A percentile compares a stretch with the other conserved stretches of the same genome.
These are phyloP conservation scores for Smittia sp. DNA, from an alignment of 2,888 invertebrate species.

Conservation along the genomic window DNA sequence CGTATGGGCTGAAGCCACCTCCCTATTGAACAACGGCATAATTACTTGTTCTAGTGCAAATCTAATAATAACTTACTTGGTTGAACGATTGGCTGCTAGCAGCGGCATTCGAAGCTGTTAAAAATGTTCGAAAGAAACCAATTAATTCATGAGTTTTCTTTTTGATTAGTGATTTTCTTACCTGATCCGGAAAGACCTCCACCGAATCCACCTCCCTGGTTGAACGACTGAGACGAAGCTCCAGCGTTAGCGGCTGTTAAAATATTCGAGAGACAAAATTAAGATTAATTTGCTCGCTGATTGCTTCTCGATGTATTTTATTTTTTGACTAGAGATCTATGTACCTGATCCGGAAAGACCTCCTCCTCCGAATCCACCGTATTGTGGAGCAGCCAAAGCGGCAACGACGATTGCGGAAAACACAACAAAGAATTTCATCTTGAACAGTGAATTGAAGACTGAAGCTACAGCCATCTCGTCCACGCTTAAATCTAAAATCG, in stretches of 20 bases:
- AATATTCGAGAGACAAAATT: no score
- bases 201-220: background rate
- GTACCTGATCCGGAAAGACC: no score
- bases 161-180: no score
- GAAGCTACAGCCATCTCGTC: no score
- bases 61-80: background rate
- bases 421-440: slow-evolving; percentile 24
- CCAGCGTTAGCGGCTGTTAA: slow-evolving; percentile 11
- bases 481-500: no score
- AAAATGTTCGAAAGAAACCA: no score
- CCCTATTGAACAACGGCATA: background rate
- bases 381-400: background rate
- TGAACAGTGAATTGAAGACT: background rate
- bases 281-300: no score
- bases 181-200: background rate
- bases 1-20: background rate
- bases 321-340: no score
- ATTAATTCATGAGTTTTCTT: no score
- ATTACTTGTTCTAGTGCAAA: background rate
- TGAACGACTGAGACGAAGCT: background rate
- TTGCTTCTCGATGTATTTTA: no score
- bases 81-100: slow-evolving; percentile 11
- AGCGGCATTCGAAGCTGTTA: background rate
- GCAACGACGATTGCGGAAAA: slow-evolving; percentile 14
- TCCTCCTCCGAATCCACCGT: background rate